Conservation (phyloP, 2,797 vertebrate genomes). For the Lycodopsis pacificus region DNA sequence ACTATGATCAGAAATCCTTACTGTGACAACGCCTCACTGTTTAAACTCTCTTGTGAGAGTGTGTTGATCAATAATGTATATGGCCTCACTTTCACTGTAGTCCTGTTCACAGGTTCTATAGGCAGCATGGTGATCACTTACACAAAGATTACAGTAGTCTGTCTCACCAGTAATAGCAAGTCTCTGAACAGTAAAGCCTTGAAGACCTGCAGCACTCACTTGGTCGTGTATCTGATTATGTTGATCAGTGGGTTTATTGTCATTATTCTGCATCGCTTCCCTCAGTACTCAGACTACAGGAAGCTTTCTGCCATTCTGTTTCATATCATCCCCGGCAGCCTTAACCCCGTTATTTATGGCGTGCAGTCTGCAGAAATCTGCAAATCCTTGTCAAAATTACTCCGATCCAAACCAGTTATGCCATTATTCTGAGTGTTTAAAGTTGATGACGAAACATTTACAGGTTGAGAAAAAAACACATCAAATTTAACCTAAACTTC, state of each 20-base stretch:
- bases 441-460: neutral
- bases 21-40: slow-evolving; percentile 83
- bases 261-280: slow-evolving; percentile 52
- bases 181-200: slow-evolving; percentile 72
- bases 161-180: slow-evolving; percentile 62
- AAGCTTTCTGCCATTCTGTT: slow-evolving; percentile 42
- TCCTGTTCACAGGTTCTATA: slow-evolving; percentile 56
- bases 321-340: slow-evolving; percentile 44
- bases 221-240: slow-evolving; percentile 63
- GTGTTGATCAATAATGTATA: slow-evolving; percentile 80
- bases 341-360: slow-evolving; percentile 58
- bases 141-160: slow-evolving; percentile 47
- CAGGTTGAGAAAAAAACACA: neutral
- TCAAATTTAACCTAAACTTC: neutral
- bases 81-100: slow-evolving; percentile 71
- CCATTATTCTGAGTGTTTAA: neutral
- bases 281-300: slow-evolving; percentile 34
- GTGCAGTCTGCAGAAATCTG: slow-evolving; percentile 42
- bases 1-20: slow-evolving; percentile 81
- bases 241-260: neutral
- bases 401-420: neutral
- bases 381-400: neutral
- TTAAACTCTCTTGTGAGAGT: slow-evolving; percentile 81
- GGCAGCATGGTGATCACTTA: slow-evolving; percentile 63
- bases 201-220: slow-evolving; percentile 73